These are phyloP conservation scores for Meteorus colon DNA, from an alignment of 2,888 invertebrate species.

Conservation along the genomic window DNA sequence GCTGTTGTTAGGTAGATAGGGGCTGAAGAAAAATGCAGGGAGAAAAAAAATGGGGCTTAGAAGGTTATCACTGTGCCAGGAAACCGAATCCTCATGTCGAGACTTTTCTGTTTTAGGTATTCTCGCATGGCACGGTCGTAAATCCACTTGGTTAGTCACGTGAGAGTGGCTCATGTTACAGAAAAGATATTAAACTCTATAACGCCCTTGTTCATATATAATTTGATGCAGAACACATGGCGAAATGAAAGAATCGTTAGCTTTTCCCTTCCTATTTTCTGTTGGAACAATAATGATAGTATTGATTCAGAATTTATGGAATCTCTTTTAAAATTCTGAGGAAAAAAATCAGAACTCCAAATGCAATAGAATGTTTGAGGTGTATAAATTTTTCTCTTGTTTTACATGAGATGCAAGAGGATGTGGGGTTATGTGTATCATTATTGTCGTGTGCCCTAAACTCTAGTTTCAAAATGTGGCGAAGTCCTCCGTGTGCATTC, in stretches of 20 bases:
- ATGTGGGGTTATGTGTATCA: neutral
- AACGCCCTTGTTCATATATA: neutral
- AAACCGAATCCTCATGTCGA: slow-evolving; percentile 26
- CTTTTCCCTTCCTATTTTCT: no score
- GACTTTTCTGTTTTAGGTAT: slow-evolving; percentile 26
- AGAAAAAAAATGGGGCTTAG: slow-evolving; percentile 1
- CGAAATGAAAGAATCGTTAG: neutral
- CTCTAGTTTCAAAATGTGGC: neutral
- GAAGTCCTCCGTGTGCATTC: slow-evolving; percentile 7
- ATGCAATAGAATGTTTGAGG: no score
- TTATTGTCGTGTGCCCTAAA: slow-evolving; percentile 5
- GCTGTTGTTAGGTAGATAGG: neutral
- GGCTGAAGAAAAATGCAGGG: neutral
- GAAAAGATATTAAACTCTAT: slow-evolving; percentile 3
- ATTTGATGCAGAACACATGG: neutral
- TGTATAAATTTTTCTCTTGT: no score
- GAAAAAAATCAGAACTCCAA: no score
- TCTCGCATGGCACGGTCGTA: slow-evolving; percentile 23
- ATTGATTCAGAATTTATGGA: no score
- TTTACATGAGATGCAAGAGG: no score
- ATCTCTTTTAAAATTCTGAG: no score
- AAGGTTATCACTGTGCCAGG: slow-evolving; percentile 29
- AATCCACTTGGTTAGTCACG: slow-evolving; percentile 30
- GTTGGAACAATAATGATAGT: no score
- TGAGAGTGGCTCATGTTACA: slow-evolving; percentile 18